Conservation (phyloP, 2,113 vertebrate species). For the Phylloscopus trochiloides region DNA sequence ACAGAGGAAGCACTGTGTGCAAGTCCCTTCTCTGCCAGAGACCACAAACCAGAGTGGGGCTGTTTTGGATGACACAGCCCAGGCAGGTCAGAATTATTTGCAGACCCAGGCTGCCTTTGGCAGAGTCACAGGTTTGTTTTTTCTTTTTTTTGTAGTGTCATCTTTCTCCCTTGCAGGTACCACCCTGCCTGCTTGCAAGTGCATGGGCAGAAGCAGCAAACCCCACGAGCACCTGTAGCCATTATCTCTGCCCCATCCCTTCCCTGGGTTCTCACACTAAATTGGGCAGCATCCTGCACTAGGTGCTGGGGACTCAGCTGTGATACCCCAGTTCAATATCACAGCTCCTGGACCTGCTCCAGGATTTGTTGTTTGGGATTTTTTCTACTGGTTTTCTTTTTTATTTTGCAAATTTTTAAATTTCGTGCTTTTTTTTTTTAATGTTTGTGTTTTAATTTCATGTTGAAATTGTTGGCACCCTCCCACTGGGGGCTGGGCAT, state of each 20-base stretch:
- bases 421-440: not conserved
- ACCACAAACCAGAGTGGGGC: fast-evolving
- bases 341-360: not conserved
- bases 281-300: not conserved
- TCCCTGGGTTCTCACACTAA: not conserved
- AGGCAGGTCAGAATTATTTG: not conserved
- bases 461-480: not conserved
- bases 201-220: not conserved
- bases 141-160: not conserved
- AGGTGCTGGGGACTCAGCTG: not conserved
- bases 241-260: not conserved
- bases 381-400: not conserved
- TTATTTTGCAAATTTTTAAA: not conserved
- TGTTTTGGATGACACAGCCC: not conserved
- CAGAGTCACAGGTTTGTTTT: not conserved
- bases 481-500: not conserved
- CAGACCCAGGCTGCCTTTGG: fast-evolving
- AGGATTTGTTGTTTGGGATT: not conserved
- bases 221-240: fast-evolving
- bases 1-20: fast-evolving
- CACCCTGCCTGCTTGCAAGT: not conserved
- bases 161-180: not conserved
- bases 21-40: not conserved
- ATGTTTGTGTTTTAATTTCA: not conserved
- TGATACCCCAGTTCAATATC: not conserved